Evolutionary conservation across 2,797 vertebrate species (phyloP).

Genomic region (Triplophysa yarkandensis): DNA sequence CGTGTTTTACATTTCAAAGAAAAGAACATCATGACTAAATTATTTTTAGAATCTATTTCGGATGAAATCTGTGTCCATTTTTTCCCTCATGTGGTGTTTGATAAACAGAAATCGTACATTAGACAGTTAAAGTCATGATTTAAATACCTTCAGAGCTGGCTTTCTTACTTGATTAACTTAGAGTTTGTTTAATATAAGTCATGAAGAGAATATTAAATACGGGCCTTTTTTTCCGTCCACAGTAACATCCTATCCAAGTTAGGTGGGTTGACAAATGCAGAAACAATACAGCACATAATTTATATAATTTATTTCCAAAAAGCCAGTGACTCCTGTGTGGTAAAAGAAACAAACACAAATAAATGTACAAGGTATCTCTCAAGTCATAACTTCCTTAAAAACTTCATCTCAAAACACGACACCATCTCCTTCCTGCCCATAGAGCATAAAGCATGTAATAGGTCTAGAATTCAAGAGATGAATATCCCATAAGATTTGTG

Average conservation of each 20-base stretch:
- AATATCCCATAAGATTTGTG: neutral
- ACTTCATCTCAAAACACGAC: neutral
- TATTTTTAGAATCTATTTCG: no score
- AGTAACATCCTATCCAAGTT: neutral
- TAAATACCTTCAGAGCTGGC: no score
- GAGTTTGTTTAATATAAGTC: neutral
- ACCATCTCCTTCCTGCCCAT: neutral
- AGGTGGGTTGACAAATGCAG: neutral
- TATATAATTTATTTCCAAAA: neutral
- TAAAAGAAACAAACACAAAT: no score
- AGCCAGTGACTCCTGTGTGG: no score
- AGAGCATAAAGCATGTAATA: neutral
- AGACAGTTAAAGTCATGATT: no score
- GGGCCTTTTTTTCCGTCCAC: neutral
- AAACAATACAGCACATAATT: neutral
- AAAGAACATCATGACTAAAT: no score
- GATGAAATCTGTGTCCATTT: no score
- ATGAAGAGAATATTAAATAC: neutral
- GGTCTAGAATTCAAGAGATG: neutral
- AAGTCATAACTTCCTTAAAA: neutral
- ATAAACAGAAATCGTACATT: no score
- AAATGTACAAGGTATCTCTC: no score
- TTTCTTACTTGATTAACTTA: neutral
- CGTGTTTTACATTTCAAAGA: neutral
- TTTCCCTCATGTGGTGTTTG: no score